Evolutionary conservation across 2,113 vertebrate species (phyloP).

Genomic region (Thalassoma bifasciatum): DNA sequence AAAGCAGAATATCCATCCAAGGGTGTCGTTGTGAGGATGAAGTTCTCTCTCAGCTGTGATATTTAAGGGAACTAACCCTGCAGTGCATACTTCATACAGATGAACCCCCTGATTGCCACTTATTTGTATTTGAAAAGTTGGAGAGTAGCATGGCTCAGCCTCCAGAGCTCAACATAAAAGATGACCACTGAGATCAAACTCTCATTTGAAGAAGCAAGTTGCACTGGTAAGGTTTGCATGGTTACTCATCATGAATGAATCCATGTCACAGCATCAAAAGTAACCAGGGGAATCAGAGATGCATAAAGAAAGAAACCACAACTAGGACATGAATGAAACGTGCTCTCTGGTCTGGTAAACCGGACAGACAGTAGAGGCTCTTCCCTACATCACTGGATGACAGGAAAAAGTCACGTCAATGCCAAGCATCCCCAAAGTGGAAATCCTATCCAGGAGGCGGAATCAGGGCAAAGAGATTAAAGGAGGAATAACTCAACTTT

Average conservation of each 20-base stretch:
- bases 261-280: constrained; percentile 41
- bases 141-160: neutral
- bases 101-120: too few relatives aligned
- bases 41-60: neutral
- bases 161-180: neutral
- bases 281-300: constrained; percentile 27
- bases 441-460: constrained; percentile 67
- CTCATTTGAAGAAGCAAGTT: constrained; percentile 2
- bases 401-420: constrained; percentile 35
- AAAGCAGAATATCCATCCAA: neutral
- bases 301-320: constrained; percentile 2
- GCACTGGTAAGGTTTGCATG: neutral
- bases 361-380: constrained; percentile 9
- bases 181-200: constrained; percentile 23
- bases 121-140: neutral
- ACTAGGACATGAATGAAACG: constrained; percentile 5
- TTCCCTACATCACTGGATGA: constrained; percentile 20
- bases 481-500: constrained; percentile 63
- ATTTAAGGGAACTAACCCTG: neutral
- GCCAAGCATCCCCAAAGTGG: constrained; percentile 41
- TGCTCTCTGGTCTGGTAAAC: constrained; percentile 17
- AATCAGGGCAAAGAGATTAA: constrained; percentile 55
- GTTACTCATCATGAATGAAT: constrained; percentile 47
- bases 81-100: neutral
- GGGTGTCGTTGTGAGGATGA: neutral